Percentiles rank a stretch among this genome's conserved stretches.
Evolutionary conservation across 2,113 vertebrate species (phyloP).

Genomic region (Nanorana parkeri): DNA sequence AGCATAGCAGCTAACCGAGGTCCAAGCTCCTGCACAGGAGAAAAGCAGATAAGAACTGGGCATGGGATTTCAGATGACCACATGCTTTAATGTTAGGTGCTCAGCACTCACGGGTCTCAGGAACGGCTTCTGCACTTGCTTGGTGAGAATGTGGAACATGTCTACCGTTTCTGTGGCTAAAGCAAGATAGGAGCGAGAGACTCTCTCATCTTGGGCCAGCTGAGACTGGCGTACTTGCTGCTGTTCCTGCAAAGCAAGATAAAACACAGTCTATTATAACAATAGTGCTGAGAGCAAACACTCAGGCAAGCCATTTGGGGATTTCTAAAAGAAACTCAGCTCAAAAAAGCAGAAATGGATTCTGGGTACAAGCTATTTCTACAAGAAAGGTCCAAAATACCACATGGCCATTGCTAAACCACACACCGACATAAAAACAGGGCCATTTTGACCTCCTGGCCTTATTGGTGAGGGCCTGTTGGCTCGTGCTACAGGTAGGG

Average conservation of each 20-base stretch:
- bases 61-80: conserved; percentile 12
- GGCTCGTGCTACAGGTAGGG: too few species aligned
- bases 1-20: conserved; percentile 96
- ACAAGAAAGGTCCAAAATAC: too few species aligned
- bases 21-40: conserved; percentile 84
- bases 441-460: too few species aligned
- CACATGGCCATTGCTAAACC: too few species aligned
- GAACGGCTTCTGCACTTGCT: conserved; percentile 99
- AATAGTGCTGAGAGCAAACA: too few species aligned
- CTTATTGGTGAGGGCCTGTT: too few species aligned
- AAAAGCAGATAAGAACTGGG: neutral
- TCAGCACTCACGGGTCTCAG: conserved; percentile 94
- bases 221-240: conserved; percentile 96
- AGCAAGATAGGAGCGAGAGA: conserved; percentile 95
- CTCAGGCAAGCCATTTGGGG: too few species aligned
- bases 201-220: conserved; percentile 94
- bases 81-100: neutral
- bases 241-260: conserved; percentile 82
- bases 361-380: too few species aligned
- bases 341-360: too few species aligned
- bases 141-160: conserved; percentile 99
- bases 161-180: conserved; percentile 97
- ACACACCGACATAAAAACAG: too few species aligned
- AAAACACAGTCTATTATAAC: too few species aligned
- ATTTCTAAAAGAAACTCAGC: too few species aligned